phyloP scores from a whole-genome alignment of 1,140 invertebrate species.

The Prorops nasuta region DNA sequence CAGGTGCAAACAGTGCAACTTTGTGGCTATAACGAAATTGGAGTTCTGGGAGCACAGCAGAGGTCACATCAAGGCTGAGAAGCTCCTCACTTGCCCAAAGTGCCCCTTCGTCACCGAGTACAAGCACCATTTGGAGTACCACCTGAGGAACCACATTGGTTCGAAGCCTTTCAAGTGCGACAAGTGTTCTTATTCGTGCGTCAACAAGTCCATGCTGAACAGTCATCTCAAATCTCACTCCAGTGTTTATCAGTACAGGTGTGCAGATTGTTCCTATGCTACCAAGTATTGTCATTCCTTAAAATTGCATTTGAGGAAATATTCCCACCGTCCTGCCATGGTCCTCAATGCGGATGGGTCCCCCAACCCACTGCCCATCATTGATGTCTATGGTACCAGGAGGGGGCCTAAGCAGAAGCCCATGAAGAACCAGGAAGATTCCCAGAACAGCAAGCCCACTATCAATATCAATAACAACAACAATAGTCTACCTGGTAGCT shows the following conservation, averaged over 20 bases:
- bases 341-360: slow-evolving; percentile 86
- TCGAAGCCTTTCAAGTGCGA: slow-evolving; percentile 96
- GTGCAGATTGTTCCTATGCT: slow-evolving; percentile 92
- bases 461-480: background rate
- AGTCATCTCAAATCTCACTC: slow-evolving; percentile 98
- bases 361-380: slow-evolving; percentile 81
- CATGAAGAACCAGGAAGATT: slow-evolving; percentile 13
- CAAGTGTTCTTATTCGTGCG: slow-evolving; percentile 90
- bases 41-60: slow-evolving; percentile 93
- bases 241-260: slow-evolving; percentile 94
- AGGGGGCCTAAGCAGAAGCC: slow-evolving; percentile 77
- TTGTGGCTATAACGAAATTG: slow-evolving; percentile 79
- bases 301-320: slow-evolving; percentile 93
- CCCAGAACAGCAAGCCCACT: slow-evolving; percentile 10
- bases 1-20: slow-evolving; percentile 90
- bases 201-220: slow-evolving; percentile 99
- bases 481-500: no score
- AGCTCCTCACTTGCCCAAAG: slow-evolving; percentile 84
- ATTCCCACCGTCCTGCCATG: slow-evolving; percentile 81
- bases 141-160: slow-evolving; percentile 91
- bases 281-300: slow-evolving; percentile 98
- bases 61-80: slow-evolving; percentile 89
- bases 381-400: slow-evolving; percentile 86
- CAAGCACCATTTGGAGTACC: slow-evolving; percentile 98
- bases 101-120: slow-evolving; percentile 98